These are phyloP conservation scores for Labeo calbasu DNA, from an alignment of 2,797 vertebrate genomes.

Conservation along the genomic window DNA sequence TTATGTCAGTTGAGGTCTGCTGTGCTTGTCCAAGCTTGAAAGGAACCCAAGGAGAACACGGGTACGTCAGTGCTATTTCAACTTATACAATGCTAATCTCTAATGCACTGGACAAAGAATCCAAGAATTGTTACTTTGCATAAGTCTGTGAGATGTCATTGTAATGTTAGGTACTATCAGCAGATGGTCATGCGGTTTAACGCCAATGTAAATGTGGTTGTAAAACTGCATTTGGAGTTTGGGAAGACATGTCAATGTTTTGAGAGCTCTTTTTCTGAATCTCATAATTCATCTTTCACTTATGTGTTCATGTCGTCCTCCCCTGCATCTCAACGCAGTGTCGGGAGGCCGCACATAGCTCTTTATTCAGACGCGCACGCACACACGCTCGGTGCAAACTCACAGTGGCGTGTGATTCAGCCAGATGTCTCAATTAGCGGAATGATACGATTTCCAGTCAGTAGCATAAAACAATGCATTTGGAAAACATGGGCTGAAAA, in stretches of 20 bases:
- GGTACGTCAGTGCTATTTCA: constrained; percentile 18
- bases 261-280: background rate
- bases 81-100: background rate
- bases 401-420: constrained; percentile 48
- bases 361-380: constrained; percentile 51
- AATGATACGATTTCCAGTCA: constrained; percentile 40
- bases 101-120: background rate
- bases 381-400: constrained; percentile 45
- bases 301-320: constrained; percentile 13
- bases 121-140: background rate
- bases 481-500: constrained; percentile 42
- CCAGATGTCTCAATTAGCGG: constrained; percentile 41
- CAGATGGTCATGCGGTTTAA: background rate
- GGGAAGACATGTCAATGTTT: background rate
- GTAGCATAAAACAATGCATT: constrained; percentile 33
- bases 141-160: background rate
- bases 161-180: constrained; percentile 17
- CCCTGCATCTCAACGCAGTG: constrained; percentile 13
- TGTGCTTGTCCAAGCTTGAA: constrained; percentile 26
- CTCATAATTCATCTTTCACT: constrained; percentile 9
- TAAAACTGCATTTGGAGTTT: background rate
- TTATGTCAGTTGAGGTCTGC: constrained; percentile 9
- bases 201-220: background rate
- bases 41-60: constrained; percentile 21
- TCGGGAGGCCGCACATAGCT: constrained; percentile 18